Conservation (phyloP, 1,140 invertebrate species). For the Aphaenogaster floridana region DNA sequence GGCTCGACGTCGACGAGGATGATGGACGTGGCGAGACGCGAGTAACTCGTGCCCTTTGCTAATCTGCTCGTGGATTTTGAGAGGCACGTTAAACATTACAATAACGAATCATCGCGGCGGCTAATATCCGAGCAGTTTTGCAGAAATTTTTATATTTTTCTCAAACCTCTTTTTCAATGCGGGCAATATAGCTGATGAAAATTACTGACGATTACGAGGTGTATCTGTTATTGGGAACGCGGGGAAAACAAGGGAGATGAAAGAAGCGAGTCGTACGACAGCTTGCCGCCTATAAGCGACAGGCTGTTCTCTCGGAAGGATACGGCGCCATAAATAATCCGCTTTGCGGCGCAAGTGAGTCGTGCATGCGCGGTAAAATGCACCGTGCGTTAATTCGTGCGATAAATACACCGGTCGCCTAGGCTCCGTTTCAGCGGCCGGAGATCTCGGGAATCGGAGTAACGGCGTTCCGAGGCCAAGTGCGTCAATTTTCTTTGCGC, state of each 20-base stretch:
- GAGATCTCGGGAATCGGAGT: conserved; percentile 28
- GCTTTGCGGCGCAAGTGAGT: conserved; percentile 62
- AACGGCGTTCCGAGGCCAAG: background rate
- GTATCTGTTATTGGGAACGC: conserved; percentile 18
- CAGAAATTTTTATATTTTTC: background rate
- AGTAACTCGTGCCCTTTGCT: background rate
- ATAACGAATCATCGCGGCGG: background rate
- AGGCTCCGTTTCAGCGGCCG: conserved; percentile 32
- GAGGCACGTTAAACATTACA: background rate
- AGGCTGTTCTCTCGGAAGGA: conserved; percentile 33
- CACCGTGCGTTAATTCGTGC: conserved; percentile 61
- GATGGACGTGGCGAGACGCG: background rate
- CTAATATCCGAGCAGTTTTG: background rate
- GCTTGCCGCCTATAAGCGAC: conserved; percentile 19
- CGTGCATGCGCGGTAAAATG: conserved; percentile 67
- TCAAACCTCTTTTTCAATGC: background rate
- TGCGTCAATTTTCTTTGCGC: conserved; percentile 39
- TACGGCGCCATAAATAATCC: conserved; percentile 66
- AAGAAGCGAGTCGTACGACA: conserved; percentile 41
- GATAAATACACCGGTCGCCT: conserved; percentile 61
- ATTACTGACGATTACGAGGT: background rate
- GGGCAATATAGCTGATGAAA: background rate
- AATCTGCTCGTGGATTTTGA: background rate
- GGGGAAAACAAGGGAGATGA: conserved; percentile 12
- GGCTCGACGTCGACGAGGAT: conserved; percentile 2